phyloP scores from a whole-genome alignment of 2,113 vertebrate genomes.

The Platichthys flesus region DNA sequence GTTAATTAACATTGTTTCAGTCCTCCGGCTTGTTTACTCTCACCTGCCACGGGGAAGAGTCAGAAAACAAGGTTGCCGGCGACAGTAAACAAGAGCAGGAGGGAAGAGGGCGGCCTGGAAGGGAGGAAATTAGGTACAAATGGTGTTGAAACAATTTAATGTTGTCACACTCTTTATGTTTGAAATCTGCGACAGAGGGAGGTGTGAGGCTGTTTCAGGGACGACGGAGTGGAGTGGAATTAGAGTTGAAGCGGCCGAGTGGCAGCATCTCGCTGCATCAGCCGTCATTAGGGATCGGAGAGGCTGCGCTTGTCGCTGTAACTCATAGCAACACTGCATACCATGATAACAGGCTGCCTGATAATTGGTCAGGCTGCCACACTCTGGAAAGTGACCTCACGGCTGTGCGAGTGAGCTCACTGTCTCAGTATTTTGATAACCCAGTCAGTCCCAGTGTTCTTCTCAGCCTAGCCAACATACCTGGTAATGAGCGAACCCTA shows the following conservation, averaged over 20 bases:
- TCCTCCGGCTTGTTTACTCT: constrained; percentile 73
- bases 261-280: constrained; percentile 56
- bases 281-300: constrained; percentile 63
- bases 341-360: constrained; percentile 77
- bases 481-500: constrained; percentile 45
- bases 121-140: constrained; percentile 21
- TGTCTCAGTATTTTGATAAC: constrained; percentile 77
- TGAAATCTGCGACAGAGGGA: not conserved
- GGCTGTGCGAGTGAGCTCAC: constrained; percentile 75
- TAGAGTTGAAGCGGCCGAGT: constrained; percentile 4
- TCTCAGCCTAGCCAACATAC: constrained; percentile 41
- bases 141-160: constrained; percentile 28
- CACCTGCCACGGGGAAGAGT: constrained; percentile 67
- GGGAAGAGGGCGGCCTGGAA: constrained; percentile 4
- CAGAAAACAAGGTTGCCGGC: constrained; percentile 71
- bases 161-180: not conserved
- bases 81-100: constrained; percentile 61
- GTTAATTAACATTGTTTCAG: constrained; percentile 80
- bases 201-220: not conserved
- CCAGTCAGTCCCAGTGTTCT: constrained; percentile 45
- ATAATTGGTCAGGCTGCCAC: constrained; percentile 76
- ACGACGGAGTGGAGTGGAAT: not conserved
- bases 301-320: constrained; percentile 71
- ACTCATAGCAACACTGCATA: constrained; percentile 81
- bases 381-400: constrained; percentile 76